Evolutionary conservation across 1,140 invertebrate species (phyloP).

Genomic region (Lordiphosa mommai): DNA sequence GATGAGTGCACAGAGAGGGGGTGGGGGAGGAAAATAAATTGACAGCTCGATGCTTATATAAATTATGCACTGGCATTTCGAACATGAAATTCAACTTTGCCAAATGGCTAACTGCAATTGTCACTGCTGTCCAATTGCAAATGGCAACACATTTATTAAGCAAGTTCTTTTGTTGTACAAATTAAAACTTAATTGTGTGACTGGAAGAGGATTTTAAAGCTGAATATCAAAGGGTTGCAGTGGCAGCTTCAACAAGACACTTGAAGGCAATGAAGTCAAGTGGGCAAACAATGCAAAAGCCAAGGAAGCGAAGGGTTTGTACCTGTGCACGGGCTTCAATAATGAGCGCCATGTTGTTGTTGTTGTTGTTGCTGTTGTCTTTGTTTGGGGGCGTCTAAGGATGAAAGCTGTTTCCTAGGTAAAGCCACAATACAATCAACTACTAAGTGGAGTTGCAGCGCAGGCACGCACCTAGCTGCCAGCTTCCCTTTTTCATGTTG

Average conservation of each 20-base stretch:
- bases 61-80: constrained; percentile 59
- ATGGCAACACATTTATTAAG: constrained; percentile 57
- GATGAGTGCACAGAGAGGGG: constrained; percentile 20
- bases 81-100: constrained; percentile 55
- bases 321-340: constrained; percentile 51
- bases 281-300: constrained; percentile 68
- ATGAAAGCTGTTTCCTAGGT: constrained; percentile 35
- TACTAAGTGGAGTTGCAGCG: no score
- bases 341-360: constrained; percentile 53
- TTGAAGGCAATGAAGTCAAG: constrained; percentile 73
- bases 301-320: constrained; percentile 23
- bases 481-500: background rate
- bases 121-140: constrained; percentile 32
- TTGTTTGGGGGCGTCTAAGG: constrained; percentile 42
- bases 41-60: constrained; percentile 38
- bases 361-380: constrained; percentile 7
- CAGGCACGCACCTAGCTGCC: background rate
- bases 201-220: constrained; percentile 15
- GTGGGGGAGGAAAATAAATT: constrained; percentile 30
- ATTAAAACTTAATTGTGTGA: constrained; percentile 33
- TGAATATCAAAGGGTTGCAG: background rate
- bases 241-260: constrained; percentile 18
- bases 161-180: constrained; percentile 8
- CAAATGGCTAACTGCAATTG: constrained; percentile 42
- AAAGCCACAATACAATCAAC: no score